phyloP scores from a whole-genome alignment of 2,113 vertebrate genomes.

The Mobula hypostoma region DNA sequence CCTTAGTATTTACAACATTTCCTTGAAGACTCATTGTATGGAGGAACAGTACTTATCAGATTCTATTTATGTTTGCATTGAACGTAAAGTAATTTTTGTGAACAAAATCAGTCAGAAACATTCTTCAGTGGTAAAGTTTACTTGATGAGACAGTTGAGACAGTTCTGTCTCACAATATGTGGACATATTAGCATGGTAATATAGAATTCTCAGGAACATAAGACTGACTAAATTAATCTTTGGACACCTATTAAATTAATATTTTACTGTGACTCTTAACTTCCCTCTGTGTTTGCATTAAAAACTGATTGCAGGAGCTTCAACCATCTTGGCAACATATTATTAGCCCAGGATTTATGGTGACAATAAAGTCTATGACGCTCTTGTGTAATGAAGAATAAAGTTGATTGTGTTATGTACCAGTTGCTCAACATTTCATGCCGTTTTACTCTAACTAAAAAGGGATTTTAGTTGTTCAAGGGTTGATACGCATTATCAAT shows the following conservation, averaged over 20 bases:
- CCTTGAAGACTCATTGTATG: neutral
- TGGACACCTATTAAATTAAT: constrained; percentile 6
- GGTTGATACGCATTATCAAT: neutral
- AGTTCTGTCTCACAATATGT: neutral
- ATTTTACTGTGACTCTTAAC: neutral
- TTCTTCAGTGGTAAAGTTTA: neutral
- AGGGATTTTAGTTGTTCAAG: neutral
- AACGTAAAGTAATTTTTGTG: neutral
- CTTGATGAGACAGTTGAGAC: neutral
- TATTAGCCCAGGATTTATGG: neutral
- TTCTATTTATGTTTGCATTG: neutral
- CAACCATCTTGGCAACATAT: neutral
- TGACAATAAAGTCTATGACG: neutral
- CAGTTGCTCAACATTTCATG: neutral
- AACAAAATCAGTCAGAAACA: neutral
- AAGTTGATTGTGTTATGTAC: neutral
- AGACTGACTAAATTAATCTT: neutral
- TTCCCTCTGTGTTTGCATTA: neutral
- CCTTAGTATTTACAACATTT: neutral
- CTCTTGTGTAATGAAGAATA: neutral
- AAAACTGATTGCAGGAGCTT: neutral
- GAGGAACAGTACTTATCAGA: neutral
- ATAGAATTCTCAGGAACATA: neutral
- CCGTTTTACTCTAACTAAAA: neutral
- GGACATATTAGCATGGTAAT: neutral